phyloP scores from a whole-genome alignment of 2,113 vertebrate species.

The Acinonyx jubatus region DNA sequence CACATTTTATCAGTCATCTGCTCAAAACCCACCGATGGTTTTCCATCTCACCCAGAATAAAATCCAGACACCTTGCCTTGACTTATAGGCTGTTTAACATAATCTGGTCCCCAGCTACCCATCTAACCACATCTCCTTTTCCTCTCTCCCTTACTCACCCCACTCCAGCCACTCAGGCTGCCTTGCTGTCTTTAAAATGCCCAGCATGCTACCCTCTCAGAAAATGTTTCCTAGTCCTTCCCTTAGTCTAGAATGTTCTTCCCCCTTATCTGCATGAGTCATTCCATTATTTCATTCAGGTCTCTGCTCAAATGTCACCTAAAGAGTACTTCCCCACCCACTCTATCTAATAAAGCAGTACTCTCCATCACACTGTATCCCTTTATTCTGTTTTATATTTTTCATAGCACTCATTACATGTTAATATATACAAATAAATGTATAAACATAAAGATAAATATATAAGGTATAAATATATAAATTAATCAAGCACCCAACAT shows the following conservation, averaged over 20 bases:
- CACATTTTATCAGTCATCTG: not conserved
- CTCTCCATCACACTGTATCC: not conserved
- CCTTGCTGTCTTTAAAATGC: not conserved
- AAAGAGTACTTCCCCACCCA: not conserved
- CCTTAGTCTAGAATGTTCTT: not conserved
- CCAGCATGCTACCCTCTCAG: not conserved
- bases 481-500: not conserved
- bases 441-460: not conserved
- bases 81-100: not conserved
- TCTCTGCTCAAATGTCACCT: not conserved
- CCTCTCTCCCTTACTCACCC: not conserved
- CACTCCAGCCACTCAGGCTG: not conserved
- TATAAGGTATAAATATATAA: not conserved
- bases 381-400: not conserved
- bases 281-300: not conserved
- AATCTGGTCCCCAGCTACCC: not conserved
- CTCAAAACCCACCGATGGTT: not conserved
- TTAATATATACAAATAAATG: not conserved
- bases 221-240: not conserved
- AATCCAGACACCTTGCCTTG: not conserved
- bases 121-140: not conserved
- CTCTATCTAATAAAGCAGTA: not conserved
- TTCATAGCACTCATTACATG: not conserved
- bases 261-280: not conserved
- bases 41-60: not conserved